Percentiles rank a stretch among this genome's conserved stretches.
phyloP scores from a whole-genome alignment of 1,140 invertebrate genomes.

The Samia ricini region DNA sequence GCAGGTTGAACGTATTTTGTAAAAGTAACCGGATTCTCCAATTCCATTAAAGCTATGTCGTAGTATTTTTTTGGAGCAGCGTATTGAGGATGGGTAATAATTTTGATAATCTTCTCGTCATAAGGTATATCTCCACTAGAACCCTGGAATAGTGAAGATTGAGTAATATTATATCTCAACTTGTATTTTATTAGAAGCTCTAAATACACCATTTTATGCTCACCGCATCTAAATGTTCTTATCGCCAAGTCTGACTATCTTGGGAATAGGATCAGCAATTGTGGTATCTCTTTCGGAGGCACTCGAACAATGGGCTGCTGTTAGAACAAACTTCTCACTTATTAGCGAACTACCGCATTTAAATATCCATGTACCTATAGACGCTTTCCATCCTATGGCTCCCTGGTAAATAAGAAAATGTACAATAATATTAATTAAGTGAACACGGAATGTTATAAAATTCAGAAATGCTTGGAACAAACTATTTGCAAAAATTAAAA shows the following conservation, averaged over 20 bases:
- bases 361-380: constrained; percentile 36
- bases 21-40: constrained; percentile 28
- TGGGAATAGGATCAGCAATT: constrained; percentile 26
- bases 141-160: too few relatives aligned
- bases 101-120: constrained; percentile 38
- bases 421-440: too few relatives aligned
- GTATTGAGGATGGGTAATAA: constrained; percentile 74
- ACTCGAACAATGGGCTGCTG: constrained; percentile 39
- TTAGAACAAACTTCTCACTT: constrained; percentile 38
- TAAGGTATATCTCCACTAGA: not conserved
- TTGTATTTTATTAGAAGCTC: too few relatives aligned
- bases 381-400: constrained; percentile 39
- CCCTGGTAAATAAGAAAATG: constrained; percentile 17
- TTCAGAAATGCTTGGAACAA: too few relatives aligned
- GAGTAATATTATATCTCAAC: too few relatives aligned
- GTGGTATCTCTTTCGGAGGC: constrained; percentile 23
- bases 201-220: too few relatives aligned
- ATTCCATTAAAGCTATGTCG: constrained; percentile 63
- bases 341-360: constrained; percentile 43
- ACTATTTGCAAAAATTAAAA: too few relatives aligned
- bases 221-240: not conserved
- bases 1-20: constrained; percentile 30
- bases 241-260: constrained; percentile 38
- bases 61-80: constrained; percentile 62
- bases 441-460: too few relatives aligned